These are phyloP conservation scores for Danio albolineatus DNA, from an alignment of 2,797 vertebrate species.

Conservation along the genomic window DNA sequence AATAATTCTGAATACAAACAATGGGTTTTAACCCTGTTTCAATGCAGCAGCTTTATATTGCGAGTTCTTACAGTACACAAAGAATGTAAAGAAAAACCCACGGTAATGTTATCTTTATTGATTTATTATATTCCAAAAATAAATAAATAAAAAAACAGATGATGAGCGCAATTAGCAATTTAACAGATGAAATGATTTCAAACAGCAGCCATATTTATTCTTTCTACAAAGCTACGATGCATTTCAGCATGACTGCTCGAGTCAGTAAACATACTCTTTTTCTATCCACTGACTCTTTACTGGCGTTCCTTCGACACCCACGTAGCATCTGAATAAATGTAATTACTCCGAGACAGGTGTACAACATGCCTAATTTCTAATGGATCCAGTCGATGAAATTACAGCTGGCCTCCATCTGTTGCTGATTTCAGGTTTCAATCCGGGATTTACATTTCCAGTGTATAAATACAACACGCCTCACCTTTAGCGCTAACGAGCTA, in stretches of 20 bases:
- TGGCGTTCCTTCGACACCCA: slow-evolving; percentile 50
- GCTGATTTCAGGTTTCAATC: slow-evolving; percentile 63
- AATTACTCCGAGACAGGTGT: slow-evolving; percentile 62
- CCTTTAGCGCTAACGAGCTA: slow-evolving; percentile 1
- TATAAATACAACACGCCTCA: slow-evolving; percentile 37
- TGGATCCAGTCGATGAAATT: slow-evolving; percentile 66
- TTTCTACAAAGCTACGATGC: neutral
- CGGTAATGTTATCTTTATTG: too few relatives aligned
- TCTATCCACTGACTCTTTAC: neutral
- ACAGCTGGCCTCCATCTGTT: slow-evolving; percentile 70
- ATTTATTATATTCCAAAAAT: neutral
- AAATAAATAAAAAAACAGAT: neutral
- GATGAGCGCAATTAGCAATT: neutral
- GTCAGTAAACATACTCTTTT: neutral
- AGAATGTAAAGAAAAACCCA: too few relatives aligned
- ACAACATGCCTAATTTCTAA: slow-evolving; percentile 62
- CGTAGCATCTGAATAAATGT: slow-evolving; percentile 68
- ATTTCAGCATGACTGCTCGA: slow-evolving; percentile 5
- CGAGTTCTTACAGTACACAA: too few relatives aligned
- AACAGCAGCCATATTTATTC: neutral
- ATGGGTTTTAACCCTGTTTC: too few relatives aligned
- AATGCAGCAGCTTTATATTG: too few relatives aligned
- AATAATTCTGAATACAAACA: too few relatives aligned
- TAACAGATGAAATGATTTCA: neutral
- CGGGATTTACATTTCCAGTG: slow-evolving; percentile 54